Conservation (phyloP, 2,888 invertebrate species). For the Nasonovia ribisnigri region DNA sequence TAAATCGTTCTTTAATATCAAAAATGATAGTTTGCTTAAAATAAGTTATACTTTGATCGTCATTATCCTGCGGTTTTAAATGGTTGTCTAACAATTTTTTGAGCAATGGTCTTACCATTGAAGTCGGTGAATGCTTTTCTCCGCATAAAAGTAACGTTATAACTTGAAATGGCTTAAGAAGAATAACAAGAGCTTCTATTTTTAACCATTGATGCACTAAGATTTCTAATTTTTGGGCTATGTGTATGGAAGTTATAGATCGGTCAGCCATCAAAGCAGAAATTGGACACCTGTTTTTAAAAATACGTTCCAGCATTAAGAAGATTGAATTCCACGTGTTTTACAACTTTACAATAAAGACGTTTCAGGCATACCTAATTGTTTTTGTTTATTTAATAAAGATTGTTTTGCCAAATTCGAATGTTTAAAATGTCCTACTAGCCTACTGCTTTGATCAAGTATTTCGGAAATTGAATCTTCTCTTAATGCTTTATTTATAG, state of each 20-base stretch:
- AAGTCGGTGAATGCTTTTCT: background rate
- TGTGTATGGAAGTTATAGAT: background rate
- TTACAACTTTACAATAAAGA: background rate
- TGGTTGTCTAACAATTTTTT: too few relatives aligned
- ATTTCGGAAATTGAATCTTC: too few relatives aligned
- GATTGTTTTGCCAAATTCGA: too few relatives aligned
- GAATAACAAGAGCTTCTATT: background rate
- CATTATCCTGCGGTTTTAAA: too few relatives aligned
- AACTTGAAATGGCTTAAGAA: background rate
- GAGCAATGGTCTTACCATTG: too few relatives aligned
- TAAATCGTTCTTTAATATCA: background rate
- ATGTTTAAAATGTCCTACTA: too few relatives aligned
- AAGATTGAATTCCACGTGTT: slow-evolving; percentile 7
- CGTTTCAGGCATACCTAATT: too few relatives aligned
- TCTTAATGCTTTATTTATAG: background rate
- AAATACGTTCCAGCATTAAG: background rate
- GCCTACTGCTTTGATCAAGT: background rate
- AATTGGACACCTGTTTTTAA: background rate
- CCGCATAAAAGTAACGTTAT: background rate
- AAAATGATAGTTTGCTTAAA: too few relatives aligned
- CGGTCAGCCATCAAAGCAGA: background rate
- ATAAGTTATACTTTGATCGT: too few relatives aligned
- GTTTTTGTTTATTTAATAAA: too few relatives aligned
- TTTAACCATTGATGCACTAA: background rate
- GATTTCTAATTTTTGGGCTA: background rate